Base-by-base conservation (phyloP, 2,888 invertebrate species). In the Rhogogaster chlorosoma region DNA sequence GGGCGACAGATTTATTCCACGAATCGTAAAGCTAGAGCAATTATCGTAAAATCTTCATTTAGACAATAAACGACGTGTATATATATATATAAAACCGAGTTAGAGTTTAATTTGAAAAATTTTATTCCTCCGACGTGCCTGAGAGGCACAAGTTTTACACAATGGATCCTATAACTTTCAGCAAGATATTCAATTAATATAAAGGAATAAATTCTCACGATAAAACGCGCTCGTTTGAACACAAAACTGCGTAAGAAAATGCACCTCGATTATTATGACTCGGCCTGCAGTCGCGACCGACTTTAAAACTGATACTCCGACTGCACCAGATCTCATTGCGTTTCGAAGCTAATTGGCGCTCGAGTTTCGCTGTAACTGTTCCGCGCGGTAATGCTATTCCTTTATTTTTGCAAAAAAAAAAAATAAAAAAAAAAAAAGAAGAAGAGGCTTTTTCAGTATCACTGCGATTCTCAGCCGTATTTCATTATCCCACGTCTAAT, bases 291-390 rank as follows among this genome's bases (percentile, higher is more conserved):
- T n/a, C 15, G 29, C 67, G 67, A 64, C 49, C 70, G 67, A 67
- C 18, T 67, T 67, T 38, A 61, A 42, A 12, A 38, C 42, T 38
- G 57, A 36, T 22, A 64, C 67, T 12, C 0, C 12, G 12, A 18
- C 18, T 83, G 49, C 49, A 70, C 83, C 67, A 67, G 83, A 83
- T 64, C 82, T 67, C 32, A 32, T 67, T 82, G 45, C 82, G 45
- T 45, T 70, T 29, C 67, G 36, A 29, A 29, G 67, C 67, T 32
- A 83, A 83, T 67, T 83, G 57, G 38, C 38, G 15, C 42, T 18
- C 18, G 15, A 29, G n/a, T 77, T 18, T 7, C 7, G 29, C 29
- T 15, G 1, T 1, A 18, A 77, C 49, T 5, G 29, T 15, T 80
- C 9, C 22, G 26, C 36, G 22, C 26, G 1, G 38, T 61, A 29